Evolutionary conservation across 2,113 vertebrate species (phyloP), one percentile per base, ranked within the genome.

Genomic region (Aptenodytes forsteri): DNA sequence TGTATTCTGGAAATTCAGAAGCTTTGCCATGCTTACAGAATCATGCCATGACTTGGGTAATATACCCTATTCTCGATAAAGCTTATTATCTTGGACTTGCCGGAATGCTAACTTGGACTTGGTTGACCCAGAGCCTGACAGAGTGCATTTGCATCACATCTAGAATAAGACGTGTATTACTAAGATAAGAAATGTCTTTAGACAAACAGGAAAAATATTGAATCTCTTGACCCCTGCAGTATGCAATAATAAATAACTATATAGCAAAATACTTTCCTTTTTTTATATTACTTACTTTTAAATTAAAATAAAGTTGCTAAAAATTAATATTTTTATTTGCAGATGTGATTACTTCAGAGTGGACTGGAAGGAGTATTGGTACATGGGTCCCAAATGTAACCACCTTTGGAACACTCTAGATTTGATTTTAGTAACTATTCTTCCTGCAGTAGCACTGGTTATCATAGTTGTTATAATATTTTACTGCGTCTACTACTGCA

Each of bases 321-420:
- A 78, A 55, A n/a, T 3, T n/a, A 72, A 2, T 44, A 70, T 95
- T 96, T 96, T 69, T 83, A 26, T 90, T 78, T 84, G 15, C 67
- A 98, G 98, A 34, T 98, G 97, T 85, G 54, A 90, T 58, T 93
- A 97, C 84, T 98, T 54, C 92, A 98, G 71, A 96, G 58, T 65
- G 8, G 76, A 13, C 25, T 98, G 96, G 96, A 47, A 71, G 92
- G 94, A 98, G 27, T 98, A 97, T 34, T 98, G 97, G 97, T 98
- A 98, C 79, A 90, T 97, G 96, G 98, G 97, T 2, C 36, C 90
- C 58, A 98, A 96, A 83, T 98, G 98, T 92, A 73, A 98, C 21
- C 95, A 97, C 27, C 91, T 89, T 44, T 98, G 98, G 97, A 98
- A 36, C 71, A 98, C 98, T 26, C 23, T 92, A 77, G 62, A 97